phyloP scores from a whole-genome alignment of 1,140 invertebrate genomes.

The Caerostris darwini region DNA sequence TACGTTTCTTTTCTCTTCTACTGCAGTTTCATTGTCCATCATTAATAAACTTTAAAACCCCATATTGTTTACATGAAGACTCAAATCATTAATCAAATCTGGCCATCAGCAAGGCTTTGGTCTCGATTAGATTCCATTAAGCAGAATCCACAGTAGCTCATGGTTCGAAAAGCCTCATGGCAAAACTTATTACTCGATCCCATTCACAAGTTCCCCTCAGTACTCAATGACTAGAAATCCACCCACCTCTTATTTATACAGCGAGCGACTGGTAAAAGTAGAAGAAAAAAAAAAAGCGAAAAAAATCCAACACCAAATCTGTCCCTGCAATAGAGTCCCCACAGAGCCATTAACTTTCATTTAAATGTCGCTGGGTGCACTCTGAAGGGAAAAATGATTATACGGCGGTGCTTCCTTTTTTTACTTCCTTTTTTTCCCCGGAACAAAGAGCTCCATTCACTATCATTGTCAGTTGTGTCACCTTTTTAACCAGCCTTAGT shows the following conservation, averaged over 20 bases:
- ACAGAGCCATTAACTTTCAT: slow-evolving; percentile 74
- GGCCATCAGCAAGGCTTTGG: too few relatives aligned
- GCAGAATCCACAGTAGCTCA: background rate
- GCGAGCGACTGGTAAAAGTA: slow-evolving; percentile 29
- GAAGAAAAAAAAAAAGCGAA: slow-evolving; percentile 40
- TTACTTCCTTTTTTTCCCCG: background rate
- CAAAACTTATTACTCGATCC: slow-evolving; percentile 4
- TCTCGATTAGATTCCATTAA: too few relatives aligned
- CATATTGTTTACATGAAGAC: too few relatives aligned
- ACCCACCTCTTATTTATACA: slow-evolving; percentile 59
- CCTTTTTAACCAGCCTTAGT: slow-evolving; percentile 45
- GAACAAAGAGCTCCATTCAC: slow-evolving; percentile 58
- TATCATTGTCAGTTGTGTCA: slow-evolving; percentile 50
- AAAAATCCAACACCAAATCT: slow-evolving; percentile 69
- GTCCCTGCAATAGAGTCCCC: slow-evolving; percentile 53
- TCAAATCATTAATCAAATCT: too few relatives aligned
- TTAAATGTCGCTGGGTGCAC: slow-evolving; percentile 70
- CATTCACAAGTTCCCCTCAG: background rate
- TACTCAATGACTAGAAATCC: slow-evolving; percentile 46
- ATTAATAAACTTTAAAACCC: too few relatives aligned
- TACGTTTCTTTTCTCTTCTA: too few relatives aligned
- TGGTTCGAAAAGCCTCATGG: background rate
- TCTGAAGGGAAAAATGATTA: slow-evolving; percentile 60
- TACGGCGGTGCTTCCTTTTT: slow-evolving; percentile 22
- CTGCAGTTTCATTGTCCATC: too few relatives aligned